Percentiles rank a stretch among this genome's conserved stretches.
Conservation (phyloP, 2,888 invertebrate species). For the Conchocele bisecta region DNA sequence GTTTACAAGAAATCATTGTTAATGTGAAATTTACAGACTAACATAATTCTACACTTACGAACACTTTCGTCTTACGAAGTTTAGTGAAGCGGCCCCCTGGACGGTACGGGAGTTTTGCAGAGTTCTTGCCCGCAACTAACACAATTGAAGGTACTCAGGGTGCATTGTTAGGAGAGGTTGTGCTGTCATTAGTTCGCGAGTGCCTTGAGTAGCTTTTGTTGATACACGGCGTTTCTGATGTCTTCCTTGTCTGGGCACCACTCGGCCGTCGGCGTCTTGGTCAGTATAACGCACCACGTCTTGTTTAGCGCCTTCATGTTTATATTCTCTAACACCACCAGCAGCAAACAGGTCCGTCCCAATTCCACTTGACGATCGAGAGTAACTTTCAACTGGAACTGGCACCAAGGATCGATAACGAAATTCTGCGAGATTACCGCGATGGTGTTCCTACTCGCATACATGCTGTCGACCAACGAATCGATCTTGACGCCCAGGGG, state of each 20-base stretch:
- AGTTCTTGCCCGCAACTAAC: too few species aligned
- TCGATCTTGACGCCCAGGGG: conserved; percentile 12
- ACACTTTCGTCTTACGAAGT: too few species aligned
- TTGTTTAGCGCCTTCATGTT: conserved; percentile 12
- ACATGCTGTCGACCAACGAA: conserved; percentile 22
- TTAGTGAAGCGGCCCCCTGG: too few species aligned
- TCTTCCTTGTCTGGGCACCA: conserved; percentile 27
- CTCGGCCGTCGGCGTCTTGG: conserved; percentile 17
- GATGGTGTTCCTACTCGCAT: conserved; percentile 4
- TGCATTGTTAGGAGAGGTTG: too few species aligned
- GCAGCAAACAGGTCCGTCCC: not conserved
- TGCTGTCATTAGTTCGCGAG: too few species aligned
- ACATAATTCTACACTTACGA: too few species aligned
- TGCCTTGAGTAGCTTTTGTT: conserved; percentile 33
- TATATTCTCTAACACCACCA: conserved; percentile 7
- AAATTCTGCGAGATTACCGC: conserved; percentile 27
- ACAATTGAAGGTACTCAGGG: too few species aligned
- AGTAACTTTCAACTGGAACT: conserved; percentile 11
- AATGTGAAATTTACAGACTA: too few species aligned
- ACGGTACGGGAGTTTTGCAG: too few species aligned
- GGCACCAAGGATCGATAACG: conserved; percentile 14
- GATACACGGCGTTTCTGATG: conserved; percentile 22
- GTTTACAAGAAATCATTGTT: too few species aligned
- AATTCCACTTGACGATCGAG: not conserved
- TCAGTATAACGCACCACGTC: conserved; percentile 31